Evolutionary conservation across 2,797 vertebrate genomes (phyloP).

Genomic region (Nyctibius grandis): DNA sequence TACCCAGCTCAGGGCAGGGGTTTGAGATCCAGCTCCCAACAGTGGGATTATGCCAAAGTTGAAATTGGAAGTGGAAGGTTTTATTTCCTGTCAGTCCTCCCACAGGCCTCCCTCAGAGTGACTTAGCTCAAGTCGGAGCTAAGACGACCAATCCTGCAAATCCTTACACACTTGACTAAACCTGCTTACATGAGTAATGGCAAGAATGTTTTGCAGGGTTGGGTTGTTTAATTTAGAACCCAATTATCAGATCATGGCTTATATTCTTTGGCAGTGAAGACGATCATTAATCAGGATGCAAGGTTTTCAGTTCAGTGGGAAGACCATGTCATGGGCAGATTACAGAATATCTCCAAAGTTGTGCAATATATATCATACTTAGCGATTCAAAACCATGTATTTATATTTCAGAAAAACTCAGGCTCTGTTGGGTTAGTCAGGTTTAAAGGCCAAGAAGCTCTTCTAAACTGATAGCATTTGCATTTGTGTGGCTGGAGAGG

Average conservation of each 20-base stretch:
- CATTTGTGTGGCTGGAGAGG: neutral
- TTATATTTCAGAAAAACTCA: neutral
- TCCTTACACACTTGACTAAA: neutral
- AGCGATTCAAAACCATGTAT: neutral
- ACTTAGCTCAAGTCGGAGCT: neutral
- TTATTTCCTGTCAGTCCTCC: neutral
- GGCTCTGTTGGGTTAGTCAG: neutral
- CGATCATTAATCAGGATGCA: neutral
- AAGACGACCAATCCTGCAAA: neutral
- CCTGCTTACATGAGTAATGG: neutral
- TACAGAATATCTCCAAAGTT: neutral
- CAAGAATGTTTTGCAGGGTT: neutral
- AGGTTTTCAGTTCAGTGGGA: neutral
- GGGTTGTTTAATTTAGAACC: neutral
- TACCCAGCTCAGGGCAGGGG: accelerated
- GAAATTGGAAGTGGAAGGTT: neutral
- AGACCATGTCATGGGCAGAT: neutral
- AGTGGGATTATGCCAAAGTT: accelerated
- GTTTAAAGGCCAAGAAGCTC: neutral
- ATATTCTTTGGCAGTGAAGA: neutral
- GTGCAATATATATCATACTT: neutral
- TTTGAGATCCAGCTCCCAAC: neutral
- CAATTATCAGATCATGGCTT: neutral
- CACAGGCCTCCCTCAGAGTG: neutral
- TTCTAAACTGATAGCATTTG: neutral